Percentiles rank a stretch among this genome's conserved stretches.
These are phyloP conservation scores for Diorhabda elongata DNA, from an alignment of 1,140 invertebrate species.

Conservation along the genomic window DNA sequence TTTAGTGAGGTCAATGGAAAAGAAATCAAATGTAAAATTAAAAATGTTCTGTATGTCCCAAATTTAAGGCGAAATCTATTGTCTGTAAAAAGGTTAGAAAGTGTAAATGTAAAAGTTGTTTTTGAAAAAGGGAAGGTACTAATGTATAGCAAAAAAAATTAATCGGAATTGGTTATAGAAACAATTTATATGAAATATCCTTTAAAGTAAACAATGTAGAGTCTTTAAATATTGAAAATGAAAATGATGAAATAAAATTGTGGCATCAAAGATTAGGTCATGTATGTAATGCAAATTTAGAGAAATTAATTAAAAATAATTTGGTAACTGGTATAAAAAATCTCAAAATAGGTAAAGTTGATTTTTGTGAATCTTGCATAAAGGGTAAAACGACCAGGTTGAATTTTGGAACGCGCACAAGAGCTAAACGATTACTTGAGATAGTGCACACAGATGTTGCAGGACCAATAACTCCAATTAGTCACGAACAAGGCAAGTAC, in stretches of 20 bases:
- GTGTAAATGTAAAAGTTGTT: background rate
- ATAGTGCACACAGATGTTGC: background rate
- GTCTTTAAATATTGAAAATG: background rate
- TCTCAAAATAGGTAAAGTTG: slow-evolving; percentile 15
- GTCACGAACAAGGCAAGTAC: slow-evolving; percentile 38
- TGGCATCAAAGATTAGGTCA: slow-evolving; percentile 30
- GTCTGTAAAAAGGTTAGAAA: background rate
- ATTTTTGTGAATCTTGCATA: slow-evolving; percentile 32
- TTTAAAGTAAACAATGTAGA: background rate
- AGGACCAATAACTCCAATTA: slow-evolving; percentile 31
- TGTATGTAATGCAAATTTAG: slow-evolving; percentile 17
- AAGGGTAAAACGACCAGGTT: slow-evolving; percentile 32
- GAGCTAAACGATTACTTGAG: slow-evolving; percentile 24
- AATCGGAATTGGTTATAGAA: background rate
- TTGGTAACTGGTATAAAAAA: background rate
- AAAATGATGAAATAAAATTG: background rate
- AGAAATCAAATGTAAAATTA: background rate
- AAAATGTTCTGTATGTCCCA: background rate
- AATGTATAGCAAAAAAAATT: background rate
- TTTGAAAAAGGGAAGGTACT: background rate
- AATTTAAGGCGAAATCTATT: background rate
- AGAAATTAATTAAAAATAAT: slow-evolving; percentile 15
- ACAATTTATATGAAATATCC: too few relatives aligned
- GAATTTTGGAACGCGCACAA: slow-evolving; percentile 31
- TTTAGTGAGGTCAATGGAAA: background rate